These are phyloP conservation scores for Eueremaeus valkanovi DNA, from an alignment of 2,888 invertebrate genomes.

Conservation along the genomic window DNA sequence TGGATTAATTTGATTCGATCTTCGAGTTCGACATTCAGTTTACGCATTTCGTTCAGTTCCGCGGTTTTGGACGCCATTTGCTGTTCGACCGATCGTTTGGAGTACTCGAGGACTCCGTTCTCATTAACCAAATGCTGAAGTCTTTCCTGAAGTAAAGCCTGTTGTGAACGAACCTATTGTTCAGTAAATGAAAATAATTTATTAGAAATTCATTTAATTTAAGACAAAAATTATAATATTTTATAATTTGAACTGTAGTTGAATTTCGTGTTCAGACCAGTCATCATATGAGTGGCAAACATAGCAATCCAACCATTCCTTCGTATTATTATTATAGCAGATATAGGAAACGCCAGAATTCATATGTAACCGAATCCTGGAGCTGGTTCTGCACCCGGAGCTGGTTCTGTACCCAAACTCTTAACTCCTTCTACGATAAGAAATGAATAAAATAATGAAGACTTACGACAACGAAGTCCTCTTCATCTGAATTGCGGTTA, in stretches of 20 bases:
- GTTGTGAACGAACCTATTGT: slow-evolving; percentile 39
- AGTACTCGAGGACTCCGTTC: slow-evolving; percentile 38
- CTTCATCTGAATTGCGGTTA: slow-evolving; percentile 10
- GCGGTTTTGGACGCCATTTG: neutral
- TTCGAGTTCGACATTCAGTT: neutral
- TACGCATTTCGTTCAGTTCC: neutral
- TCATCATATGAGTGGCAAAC: neutral
- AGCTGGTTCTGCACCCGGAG: slow-evolving; percentile 26
- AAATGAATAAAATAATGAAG: neutral
- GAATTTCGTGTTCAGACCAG: neutral
- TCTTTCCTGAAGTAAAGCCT: slow-evolving; percentile 39
- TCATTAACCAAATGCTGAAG: slow-evolving; percentile 37
- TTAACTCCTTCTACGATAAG: too few relatives aligned
- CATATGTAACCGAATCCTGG: neutral
- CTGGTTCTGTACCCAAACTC: too few relatives aligned
- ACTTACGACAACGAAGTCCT: slow-evolving; percentile 41
- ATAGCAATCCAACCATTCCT: neutral
- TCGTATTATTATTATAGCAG: neutral
- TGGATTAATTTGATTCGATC: neutral
- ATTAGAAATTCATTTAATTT: neutral
- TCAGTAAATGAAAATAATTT: neutral
- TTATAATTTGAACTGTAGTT: too few relatives aligned
- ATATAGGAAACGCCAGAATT: slow-evolving; percentile 24
- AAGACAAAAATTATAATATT: too few relatives aligned
- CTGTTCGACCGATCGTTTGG: slow-evolving; percentile 38